phyloP scores from a whole-genome alignment of 2,888 invertebrate genomes.

The Drosophila neonasuta region DNA sequence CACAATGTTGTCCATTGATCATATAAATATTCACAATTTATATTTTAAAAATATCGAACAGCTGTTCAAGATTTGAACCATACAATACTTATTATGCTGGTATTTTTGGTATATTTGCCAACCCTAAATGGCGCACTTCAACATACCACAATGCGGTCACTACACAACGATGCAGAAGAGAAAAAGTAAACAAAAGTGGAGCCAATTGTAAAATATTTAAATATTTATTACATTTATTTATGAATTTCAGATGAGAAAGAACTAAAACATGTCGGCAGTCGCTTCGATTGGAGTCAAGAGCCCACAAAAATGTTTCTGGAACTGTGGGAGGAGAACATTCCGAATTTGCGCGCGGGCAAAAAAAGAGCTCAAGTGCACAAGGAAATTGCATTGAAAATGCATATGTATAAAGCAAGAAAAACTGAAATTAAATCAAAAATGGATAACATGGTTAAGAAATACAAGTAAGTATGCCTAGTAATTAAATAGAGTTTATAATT shows the following conservation, averaged over 20 bases:
- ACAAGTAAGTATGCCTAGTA: slow-evolving; percentile 25
- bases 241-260: not conserved
- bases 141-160: not conserved
- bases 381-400: slow-evolving; percentile 44
- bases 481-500: not conserved
- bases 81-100: not conserved
- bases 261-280: not conserved
- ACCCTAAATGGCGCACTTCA: not conserved
- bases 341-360: slow-evolving; percentile 24
- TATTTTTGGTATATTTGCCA: not conserved
- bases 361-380: slow-evolving; percentile 27
- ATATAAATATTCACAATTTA: no score
- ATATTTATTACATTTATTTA: not conserved
- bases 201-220: not conserved
- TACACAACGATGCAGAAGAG: not conserved
- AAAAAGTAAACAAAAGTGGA: slow-evolving; percentile 20
- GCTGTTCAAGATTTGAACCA: no score
- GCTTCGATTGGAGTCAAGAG: slow-evolving; percentile 22
- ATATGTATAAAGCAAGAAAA: slow-evolving; percentile 25
- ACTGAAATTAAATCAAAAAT: slow-evolving; percentile 56
- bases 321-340: slow-evolving; percentile 43
- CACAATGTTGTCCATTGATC: no score
- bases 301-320: slow-evolving; percentile 40
- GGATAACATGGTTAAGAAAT: slow-evolving; percentile 59
- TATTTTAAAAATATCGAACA: no score